These are phyloP conservation scores for Carpatolechia fugitivella DNA, from an alignment of 2,888 invertebrate genomes.

Conservation along the genomic window DNA sequence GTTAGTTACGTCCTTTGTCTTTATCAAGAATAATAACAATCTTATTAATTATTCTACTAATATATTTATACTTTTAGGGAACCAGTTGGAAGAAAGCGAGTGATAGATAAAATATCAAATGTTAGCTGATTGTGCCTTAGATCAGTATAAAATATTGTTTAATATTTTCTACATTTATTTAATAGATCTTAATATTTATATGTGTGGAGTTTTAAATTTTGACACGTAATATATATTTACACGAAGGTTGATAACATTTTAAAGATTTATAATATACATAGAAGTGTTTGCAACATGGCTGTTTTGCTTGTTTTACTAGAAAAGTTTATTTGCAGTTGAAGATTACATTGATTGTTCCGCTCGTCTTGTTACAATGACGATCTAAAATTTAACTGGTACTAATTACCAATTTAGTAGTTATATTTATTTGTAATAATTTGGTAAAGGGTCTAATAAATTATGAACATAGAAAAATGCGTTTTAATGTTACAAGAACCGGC, in stretches of 20 bases:
- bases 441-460: constrained; percentile 80
- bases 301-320: constrained; percentile 69
- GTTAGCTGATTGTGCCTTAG: constrained; percentile 75
- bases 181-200: constrained; percentile 36
- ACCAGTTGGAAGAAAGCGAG: constrained; percentile 51
- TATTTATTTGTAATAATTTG: constrained; percentile 79
- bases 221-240: constrained; percentile 35
- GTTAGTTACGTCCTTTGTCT: constrained; percentile 37
- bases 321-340: constrained; percentile 69
- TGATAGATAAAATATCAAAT: constrained; percentile 67
- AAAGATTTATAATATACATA: constrained; percentile 45
- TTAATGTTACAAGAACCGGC: too few relatives aligned
- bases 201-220: constrained; percentile 56
- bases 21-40: constrained; percentile 53
- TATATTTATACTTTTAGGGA: constrained; percentile 50
- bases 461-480: constrained; percentile 65
- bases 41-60: constrained; percentile 46
- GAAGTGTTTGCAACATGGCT: constrained; percentile 61
- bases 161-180: constrained; percentile 46
- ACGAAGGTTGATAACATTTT: constrained; percentile 36
- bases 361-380: constrained; percentile 51
- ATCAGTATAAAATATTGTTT: constrained; percentile 43
- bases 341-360: constrained; percentile 45
- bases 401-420: constrained; percentile 74
- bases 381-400: constrained; percentile 65